Evolutionary conservation across 2,888 invertebrate genomes (phyloP), one percentile per base, ranked within the genome.

Genomic region (Troides aeacus): DNA sequence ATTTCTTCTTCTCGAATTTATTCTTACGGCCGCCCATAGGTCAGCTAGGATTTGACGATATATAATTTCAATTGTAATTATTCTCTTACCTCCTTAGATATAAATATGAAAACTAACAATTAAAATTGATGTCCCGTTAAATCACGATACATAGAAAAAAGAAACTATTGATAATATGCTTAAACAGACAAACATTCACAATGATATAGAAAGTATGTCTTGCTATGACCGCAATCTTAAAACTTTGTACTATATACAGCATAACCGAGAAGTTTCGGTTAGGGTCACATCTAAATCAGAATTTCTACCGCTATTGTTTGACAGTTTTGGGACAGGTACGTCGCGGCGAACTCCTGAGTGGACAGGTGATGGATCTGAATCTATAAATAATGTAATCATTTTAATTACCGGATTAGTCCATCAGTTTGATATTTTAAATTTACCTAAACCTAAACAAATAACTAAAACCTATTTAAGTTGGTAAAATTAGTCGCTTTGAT

Each of bases 321-420:
- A 70, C 69, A 70, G 62, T 66, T 70, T 70, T 62, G 66, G 66
- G 65, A 62, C 53, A 59, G 62, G 66, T 62, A 66, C 53, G 30
- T 62, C 62, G 50, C 62, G 46, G 23, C 46, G 12, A 23, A 56
- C 56, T 46, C 46, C 56, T 42, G 30, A 42, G 24, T 50, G 46
- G 62, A 36, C 69, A 65, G 64, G 65, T 65, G 65, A 62, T 42
- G 69, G 56, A 23, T 58, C 64, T 30, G 64, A 57, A 65, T 57
- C 62, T 42, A 23, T 65, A n/a, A 65, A 69, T 58, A 62, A 58
- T 58, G 4, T 12, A 23, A 8, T 23, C 12, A 58, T 23, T 58
- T 58, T 58, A 58, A 23, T 58, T 53, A n/a, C 8, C 6, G 18
- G 53, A 53, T n/a, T 10, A 6, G n/a, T 53, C 1, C 18, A 53